phyloP scores from a whole-genome alignment of 1,140 invertebrate species.

The Leptinotarsa defecta region DNA sequence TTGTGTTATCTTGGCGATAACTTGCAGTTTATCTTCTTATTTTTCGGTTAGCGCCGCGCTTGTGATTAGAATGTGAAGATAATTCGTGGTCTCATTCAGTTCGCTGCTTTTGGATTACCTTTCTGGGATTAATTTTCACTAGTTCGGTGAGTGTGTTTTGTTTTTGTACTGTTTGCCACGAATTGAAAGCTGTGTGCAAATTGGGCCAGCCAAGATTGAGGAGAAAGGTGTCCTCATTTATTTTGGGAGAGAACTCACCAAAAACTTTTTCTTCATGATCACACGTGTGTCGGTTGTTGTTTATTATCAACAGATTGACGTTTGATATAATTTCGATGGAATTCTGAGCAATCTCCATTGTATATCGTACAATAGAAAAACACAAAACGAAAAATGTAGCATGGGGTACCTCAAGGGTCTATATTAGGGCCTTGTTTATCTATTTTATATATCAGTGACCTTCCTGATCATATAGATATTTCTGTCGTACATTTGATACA shows the following conservation, averaged over 20 bases:
- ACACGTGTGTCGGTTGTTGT: too few species aligned
- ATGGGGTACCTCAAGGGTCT: too few species aligned
- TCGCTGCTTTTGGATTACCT: neutral
- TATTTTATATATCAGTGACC: too few species aligned
- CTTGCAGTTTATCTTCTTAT: neutral
- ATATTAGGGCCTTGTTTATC: too few species aligned
- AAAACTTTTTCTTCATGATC: too few species aligned
- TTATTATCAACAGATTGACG: too few species aligned
- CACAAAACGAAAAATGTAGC: too few species aligned
- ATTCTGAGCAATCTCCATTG: too few species aligned
- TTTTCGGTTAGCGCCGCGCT: conserved; percentile 5
- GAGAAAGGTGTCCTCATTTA: neutral
- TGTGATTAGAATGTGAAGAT: neutral
- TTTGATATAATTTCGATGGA: too few species aligned
- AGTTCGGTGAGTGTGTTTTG: neutral
- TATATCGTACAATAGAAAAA: too few species aligned
- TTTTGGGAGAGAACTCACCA: neutral
- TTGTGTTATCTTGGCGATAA: conserved; percentile 19
- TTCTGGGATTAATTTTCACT: neutral
- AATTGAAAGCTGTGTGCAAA: neutral
- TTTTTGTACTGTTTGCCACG: neutral
- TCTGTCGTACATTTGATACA: too few species aligned
- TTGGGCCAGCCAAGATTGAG: neutral
- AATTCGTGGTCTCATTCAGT: neutral
- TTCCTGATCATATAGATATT: too few species aligned